Percentiles rank a stretch among this genome's conserved stretches.
Conservation (phyloP, 2,888 invertebrate genomes). For the Nemapogon koenigi region DNA sequence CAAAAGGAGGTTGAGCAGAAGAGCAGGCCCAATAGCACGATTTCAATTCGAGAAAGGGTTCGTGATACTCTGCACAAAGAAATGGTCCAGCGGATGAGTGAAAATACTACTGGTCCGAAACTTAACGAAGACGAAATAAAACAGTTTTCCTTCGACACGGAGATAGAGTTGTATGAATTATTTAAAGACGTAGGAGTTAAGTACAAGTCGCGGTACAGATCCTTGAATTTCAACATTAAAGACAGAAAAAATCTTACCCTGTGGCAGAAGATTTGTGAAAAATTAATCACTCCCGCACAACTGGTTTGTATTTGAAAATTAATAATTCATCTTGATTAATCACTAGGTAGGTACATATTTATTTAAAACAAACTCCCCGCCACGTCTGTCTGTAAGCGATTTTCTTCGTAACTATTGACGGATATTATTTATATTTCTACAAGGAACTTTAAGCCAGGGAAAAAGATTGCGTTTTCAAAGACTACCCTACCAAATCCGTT, state of each 20-base stretch:
- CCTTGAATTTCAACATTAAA: constrained; percentile 90
- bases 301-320: constrained; percentile 58
- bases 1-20: constrained; percentile 37
- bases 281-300: constrained; percentile 79
- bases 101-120: constrained; percentile 42
- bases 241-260: constrained; percentile 90
- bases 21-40: constrained; percentile 36
- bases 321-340: not conserved
- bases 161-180: constrained; percentile 81
- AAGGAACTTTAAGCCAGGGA: too few species aligned
- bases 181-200: constrained; percentile 86
- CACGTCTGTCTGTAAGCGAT: too few species aligned
- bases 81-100: constrained; percentile 42
- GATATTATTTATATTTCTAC: too few species aligned
- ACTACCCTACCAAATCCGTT: too few species aligned
- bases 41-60: constrained; percentile 82
- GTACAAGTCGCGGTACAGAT: constrained; percentile 91
- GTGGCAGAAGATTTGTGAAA: constrained; percentile 82
- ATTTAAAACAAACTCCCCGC: too few species aligned
- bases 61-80: constrained; percentile 74
- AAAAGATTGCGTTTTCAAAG: too few species aligned
- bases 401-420: too few species aligned
- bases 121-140: constrained; percentile 65
- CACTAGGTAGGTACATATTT: too few species aligned
- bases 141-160: constrained; percentile 76